phyloP scores from a whole-genome alignment of 2,113 vertebrate species.

The Polyodon spathula region DNA sequence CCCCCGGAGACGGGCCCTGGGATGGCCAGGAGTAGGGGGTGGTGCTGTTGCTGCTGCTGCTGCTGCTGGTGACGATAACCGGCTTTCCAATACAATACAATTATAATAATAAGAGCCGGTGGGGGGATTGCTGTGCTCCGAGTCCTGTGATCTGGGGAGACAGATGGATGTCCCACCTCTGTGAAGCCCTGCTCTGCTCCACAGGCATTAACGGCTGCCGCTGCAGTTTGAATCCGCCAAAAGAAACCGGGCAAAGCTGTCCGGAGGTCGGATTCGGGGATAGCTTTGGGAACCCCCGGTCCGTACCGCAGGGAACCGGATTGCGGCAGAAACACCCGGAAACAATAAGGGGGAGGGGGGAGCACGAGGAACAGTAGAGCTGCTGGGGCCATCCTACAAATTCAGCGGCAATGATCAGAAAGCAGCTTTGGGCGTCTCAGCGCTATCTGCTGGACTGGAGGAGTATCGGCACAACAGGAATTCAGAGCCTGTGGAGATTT shows the following conservation, averaged over 20 bases:
- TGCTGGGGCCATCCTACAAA: no score
- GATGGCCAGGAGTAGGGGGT: conserved; percentile 45
- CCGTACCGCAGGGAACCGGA: conserved; percentile 36
- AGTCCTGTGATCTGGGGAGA: conserved; percentile 11
- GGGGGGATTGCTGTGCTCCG: conserved; percentile 46
- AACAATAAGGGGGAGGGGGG: conserved; percentile 30
- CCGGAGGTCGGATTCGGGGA: conserved; percentile 20
- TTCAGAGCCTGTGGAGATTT: background rate
- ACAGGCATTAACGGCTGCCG: conserved; percentile 34
- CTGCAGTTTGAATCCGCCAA: conserved; percentile 21
- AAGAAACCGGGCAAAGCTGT: conserved; percentile 19
- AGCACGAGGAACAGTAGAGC: conserved; percentile 15
- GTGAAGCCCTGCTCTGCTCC: conserved; percentile 42
- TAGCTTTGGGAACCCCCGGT: conserved; percentile 38
- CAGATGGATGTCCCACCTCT: conserved; percentile 44
- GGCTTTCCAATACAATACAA: conserved; percentile 5
- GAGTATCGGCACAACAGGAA: background rate
- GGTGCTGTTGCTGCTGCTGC: conserved; percentile 26
- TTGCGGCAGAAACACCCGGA: conserved; percentile 48
- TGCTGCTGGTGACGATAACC: conserved; percentile 3
- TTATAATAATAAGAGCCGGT: conserved; percentile 34
- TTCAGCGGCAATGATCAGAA: background rate
- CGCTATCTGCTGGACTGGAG: conserved; percentile 25
- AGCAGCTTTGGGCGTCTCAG: conserved; percentile 18
- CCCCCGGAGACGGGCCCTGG: conserved; percentile 39